Conservation (phyloP, 2,113 vertebrate species). For the Tringa solitaria region DNA sequence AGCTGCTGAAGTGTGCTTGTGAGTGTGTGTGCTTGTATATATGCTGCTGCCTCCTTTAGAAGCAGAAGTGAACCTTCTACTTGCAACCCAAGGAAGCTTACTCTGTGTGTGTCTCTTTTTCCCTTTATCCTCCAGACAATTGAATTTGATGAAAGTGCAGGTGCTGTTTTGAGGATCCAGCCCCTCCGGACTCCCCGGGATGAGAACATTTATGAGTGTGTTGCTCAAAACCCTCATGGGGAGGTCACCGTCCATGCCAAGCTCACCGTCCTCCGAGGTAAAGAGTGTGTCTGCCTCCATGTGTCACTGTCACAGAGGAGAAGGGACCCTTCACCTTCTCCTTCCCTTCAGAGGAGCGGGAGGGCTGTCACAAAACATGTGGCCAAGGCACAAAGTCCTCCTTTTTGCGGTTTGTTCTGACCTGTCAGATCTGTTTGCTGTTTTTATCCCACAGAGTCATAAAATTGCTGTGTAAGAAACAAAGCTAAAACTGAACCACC, state of each 20-base stretch:
- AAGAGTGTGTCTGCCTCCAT: background rate
- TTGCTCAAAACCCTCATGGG: constrained; percentile 89
- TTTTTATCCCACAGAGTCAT: background rate
- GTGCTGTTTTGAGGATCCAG: constrained; percentile 94
- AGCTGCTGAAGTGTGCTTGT: background rate
- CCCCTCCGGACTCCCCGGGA: constrained; percentile 93
- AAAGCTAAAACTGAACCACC: background rate
- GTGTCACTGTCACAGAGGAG: background rate
- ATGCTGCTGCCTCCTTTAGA: background rate
- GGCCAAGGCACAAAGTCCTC: background rate
- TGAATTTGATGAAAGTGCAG: constrained; percentile 95
- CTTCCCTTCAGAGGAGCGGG: background rate
- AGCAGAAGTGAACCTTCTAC: background rate
- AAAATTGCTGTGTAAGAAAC: background rate
- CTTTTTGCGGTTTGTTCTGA: background rate
- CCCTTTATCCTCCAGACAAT: constrained; percentile 80
- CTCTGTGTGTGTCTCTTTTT: fast-evolving
- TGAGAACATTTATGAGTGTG: constrained; percentile 95
- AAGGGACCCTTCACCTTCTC: background rate
- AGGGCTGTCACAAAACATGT: fast-evolving
- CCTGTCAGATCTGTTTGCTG: background rate
- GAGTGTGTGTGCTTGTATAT: fast-evolving
- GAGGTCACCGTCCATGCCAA: constrained; percentile 92
- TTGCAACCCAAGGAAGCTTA: background rate
- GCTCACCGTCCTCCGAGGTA: constrained; percentile 97